These are phyloP conservation scores for Formica selysi DNA, from an alignment of 1,140 invertebrate genomes.

Conservation along the genomic window DNA sequence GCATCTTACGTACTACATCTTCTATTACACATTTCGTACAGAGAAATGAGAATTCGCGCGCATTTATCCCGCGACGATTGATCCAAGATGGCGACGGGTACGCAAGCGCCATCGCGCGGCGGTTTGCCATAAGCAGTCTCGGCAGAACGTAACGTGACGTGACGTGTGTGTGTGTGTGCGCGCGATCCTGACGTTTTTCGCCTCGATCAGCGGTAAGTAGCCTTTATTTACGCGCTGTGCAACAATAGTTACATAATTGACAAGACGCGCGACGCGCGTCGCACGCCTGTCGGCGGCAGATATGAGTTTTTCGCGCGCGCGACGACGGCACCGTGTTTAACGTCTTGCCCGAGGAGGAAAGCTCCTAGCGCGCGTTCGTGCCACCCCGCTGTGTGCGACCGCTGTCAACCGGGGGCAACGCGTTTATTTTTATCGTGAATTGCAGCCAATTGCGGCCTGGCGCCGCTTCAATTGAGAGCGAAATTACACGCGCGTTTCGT, in stretches of 20 bases:
- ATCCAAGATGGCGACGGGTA: slow-evolving; percentile 76
- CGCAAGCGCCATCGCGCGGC: slow-evolving; percentile 75
- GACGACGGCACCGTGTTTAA: neutral
- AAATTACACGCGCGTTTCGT: slow-evolving; percentile 26
- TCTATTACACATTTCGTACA: too few relatives aligned
- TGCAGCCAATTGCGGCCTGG: slow-evolving; percentile 53
- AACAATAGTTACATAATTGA: slow-evolving; percentile 84
- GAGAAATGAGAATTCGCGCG: slow-evolving; percentile 49
- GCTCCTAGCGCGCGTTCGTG: slow-evolving; percentile 79
- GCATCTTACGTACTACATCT: too few relatives aligned
- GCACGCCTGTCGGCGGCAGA: slow-evolving; percentile 71
- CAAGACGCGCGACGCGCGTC: slow-evolving; percentile 61
- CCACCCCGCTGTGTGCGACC: slow-evolving; percentile 66
- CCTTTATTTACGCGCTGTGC: slow-evolving; percentile 82
- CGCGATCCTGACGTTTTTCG: slow-evolving; percentile 83
- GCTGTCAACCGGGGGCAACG: slow-evolving; percentile 73
- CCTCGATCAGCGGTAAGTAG: slow-evolving; percentile 83
- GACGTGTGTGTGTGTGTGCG: slow-evolving; percentile 75
- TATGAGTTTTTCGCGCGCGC: slow-evolving; percentile 29
- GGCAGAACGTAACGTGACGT: slow-evolving; percentile 49
- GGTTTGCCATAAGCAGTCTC: slow-evolving; percentile 69
- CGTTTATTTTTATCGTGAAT: slow-evolving; percentile 81
- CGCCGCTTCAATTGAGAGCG: slow-evolving; percentile 47
- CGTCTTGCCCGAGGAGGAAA: slow-evolving; percentile 26
- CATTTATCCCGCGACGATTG: slow-evolving; percentile 60